These are phyloP conservation scores for Globia sparganii DNA, from an alignment of 2,888 invertebrate genomes.

Conservation along the genomic window DNA sequence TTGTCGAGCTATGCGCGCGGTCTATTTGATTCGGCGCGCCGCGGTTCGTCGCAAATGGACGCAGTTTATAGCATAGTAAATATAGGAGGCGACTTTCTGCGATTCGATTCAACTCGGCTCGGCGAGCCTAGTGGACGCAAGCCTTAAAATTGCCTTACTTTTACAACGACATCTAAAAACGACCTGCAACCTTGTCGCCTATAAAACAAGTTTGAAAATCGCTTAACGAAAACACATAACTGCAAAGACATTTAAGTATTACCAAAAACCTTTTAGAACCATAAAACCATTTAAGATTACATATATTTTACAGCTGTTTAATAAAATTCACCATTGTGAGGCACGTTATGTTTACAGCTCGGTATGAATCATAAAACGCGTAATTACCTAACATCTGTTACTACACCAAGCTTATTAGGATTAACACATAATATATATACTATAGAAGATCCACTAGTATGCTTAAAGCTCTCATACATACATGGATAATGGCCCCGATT, in stretches of 20 bases:
- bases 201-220: neutral
- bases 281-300: constrained; percentile 71
- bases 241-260: constrained; percentile 36
- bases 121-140: no score
- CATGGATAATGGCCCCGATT: neutral
- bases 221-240: neutral
- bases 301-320: constrained; percentile 73
- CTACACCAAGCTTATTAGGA: constrained; percentile 28
- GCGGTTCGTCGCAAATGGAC: no score
- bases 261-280: constrained; percentile 64
- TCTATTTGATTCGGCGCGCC: no score
- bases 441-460: constrained; percentile 5
- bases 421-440: no score
- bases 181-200: neutral
- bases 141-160: constrained; percentile 25
- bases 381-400: constrained; percentile 69
- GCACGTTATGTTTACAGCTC: constrained; percentile 62
- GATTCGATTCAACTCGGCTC: no score
- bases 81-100: no score
- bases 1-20: no score
- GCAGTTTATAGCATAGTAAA: no score
- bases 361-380: constrained; percentile 61
- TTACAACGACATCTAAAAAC: neutral
- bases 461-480: neutral
- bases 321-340: constrained; percentile 73